Evolutionary conservation across 2,113 vertebrate species (phyloP), one percentile per base, ranked within the genome.

Genomic region (Brachionichthys hirsutus): DNA sequence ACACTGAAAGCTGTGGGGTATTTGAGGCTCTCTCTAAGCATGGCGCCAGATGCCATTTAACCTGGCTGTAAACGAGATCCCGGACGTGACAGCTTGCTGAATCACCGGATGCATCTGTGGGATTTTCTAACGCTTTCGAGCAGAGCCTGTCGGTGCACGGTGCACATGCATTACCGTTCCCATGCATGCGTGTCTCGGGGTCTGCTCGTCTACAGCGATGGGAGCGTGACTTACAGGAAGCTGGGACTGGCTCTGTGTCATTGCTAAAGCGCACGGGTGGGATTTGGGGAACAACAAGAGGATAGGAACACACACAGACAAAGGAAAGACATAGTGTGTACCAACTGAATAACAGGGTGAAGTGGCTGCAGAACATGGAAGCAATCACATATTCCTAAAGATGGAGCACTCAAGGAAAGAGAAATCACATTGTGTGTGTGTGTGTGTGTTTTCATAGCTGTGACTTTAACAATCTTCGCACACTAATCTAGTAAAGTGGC

Each of bases 21-120:
- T 78, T 87, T 38, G 64, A 59, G 67, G 22, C 70, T 44, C 47
- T 40, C 19, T 42, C 82, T 69, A 74, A 77, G 72, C 83, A 67
- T 76, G 52, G 66, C 56, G 71, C 72, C 83, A 69, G 85, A 76
- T n/a, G 78, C 61, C 61, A 76, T 84, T 87, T 84, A 78, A 77
- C 75, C 78, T 54, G 70, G 63, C 67, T 79, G 61, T 80, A 87
- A 87, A 87, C 77, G 53, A 73, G 78, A 84, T 80, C 72, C 58
- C 52, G 61, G 74, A 77, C 64, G 75, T 81, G 79, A 78, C 78
- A 75, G 82, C 72, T 81, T 70, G 73, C 82, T 78, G 67, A 70
- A 75, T 82, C 73, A 81, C 48, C 87, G 88, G 83, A 85, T 89
- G 85, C 85, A 89, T 83, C 82, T 88, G 84, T 79, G 58, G 51